Conservation (phyloP, 2,797 vertebrate genomes). For the Gorsachius magnificus region DNA sequence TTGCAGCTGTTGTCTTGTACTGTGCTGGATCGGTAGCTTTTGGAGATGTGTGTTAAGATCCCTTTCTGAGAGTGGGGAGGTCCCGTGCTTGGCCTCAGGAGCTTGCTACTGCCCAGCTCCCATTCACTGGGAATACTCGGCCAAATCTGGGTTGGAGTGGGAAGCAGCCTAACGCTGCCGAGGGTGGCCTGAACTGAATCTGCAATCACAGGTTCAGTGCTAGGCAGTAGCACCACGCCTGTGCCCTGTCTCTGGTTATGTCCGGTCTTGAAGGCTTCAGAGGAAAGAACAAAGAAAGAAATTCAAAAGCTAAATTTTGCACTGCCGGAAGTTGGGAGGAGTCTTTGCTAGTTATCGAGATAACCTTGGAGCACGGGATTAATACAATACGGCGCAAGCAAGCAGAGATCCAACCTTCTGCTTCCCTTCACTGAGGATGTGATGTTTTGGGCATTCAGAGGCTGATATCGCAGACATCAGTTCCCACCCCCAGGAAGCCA, state of each 20-base stretch:
- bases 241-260: neutral
- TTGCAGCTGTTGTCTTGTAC: neutral
- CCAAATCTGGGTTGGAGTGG: neutral
- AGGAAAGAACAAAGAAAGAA: neutral
- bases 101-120: neutral
- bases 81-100: neutral
- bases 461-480: accelerated
- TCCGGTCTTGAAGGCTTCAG: neutral
- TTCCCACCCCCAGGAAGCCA: neutral
- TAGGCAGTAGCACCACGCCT: neutral
- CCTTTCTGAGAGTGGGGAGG: neutral
- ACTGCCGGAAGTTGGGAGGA: neutral
- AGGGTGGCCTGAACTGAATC: neutral
- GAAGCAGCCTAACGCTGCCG: neutral
- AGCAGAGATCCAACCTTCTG: neutral
- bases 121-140: neutral
- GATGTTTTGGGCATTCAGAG: neutral
- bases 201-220: neutral
- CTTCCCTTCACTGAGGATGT: neutral
- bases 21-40: too few species aligned
- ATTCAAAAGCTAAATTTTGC: neutral
- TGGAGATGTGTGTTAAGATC: neutral
- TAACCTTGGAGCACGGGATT: neutral
- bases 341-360: neutral
- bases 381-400: neutral